Base-by-base conservation (phyloP, 2,888 invertebrate genomes). In the Thelaira solivaga region DNA sequence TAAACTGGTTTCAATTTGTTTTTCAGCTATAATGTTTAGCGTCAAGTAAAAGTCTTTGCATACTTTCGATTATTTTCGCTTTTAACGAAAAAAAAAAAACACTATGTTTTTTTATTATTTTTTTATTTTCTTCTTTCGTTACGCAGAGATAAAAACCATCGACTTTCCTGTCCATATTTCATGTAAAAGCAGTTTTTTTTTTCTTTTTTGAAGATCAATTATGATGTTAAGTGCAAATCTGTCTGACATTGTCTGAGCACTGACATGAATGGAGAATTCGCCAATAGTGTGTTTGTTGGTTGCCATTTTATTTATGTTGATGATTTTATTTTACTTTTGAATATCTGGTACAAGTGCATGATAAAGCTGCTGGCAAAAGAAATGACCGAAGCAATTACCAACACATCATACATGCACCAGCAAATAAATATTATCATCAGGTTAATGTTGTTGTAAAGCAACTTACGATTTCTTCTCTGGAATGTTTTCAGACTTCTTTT, bases 401-500 rank as follows among this genome's bases (percentile, higher is more conserved):
- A 20, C 55, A n/a, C n/a, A 65, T 36, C 64, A 29, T 45, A 36
- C 53, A 51, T 47, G 53, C 68, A 24, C 18, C 31, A 31, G 29
- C 16, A n/a, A n/a, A n/a, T n/a, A 26, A 39, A 39, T 39, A 39
- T 39, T 2, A n/a, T 57, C 47, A 43, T 39, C 49, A 62, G 51
- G 34, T 74, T 55, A 67, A 34, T 62, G 59, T 49, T 45, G 72
- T 74, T 64, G 73, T 49, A 59, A 2, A 45, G 64, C 77, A 80
- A 80, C 81, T 81, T 82, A 80, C 80, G 81, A 82, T 82, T 82
- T 82, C 82, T 81, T 78, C 80, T 62, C 72, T 80, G 81, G 81
- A 81, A 81, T 81, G 75, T 79, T 49, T 72, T 64, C 39, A 18
- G 20, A 13, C 34, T 41, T 39, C 22, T 57, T 53, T 36, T 5